A percentile compares a stretch with the other conserved stretches of the same genome.
Conservation (phyloP, 2,888 invertebrate species). For the Coenonympha glycerion region DNA sequence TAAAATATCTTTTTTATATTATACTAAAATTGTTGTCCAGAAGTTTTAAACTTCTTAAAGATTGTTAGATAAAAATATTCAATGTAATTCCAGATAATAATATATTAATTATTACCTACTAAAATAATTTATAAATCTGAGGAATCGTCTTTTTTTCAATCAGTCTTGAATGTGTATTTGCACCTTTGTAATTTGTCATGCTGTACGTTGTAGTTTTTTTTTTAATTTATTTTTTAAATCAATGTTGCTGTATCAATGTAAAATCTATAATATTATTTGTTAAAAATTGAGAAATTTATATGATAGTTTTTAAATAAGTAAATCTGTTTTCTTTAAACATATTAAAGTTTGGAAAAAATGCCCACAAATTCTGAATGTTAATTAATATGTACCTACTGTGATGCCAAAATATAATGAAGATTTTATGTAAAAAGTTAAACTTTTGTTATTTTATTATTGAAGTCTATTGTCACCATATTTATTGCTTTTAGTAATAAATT, state of each 20-base stretch:
- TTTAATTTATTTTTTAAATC: not conserved
- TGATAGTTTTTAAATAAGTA: constrained; percentile 2
- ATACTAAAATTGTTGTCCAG: not conserved
- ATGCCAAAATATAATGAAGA: constrained; percentile 65
- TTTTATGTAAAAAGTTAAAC: constrained; percentile 52
- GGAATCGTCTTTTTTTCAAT: too few species aligned
- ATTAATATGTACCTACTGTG: too few species aligned
- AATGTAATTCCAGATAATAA: not conserved
- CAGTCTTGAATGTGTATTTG: not conserved
- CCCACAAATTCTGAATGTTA: constrained; percentile 41
- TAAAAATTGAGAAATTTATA: not conserved
- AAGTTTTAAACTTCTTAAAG: not conserved
- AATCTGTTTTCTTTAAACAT: not conserved
- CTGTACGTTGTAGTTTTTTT: not conserved
- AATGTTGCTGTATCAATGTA: too few species aligned
- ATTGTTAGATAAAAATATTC: not conserved
- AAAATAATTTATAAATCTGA: too few species aligned
- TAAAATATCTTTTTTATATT: not conserved
- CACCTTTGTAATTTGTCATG: not conserved
- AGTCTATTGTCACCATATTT: constrained; percentile 71
- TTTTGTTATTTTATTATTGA: constrained; percentile 71
- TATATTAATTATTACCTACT: too few species aligned
- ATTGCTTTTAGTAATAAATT: constrained; percentile 72
- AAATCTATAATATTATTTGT: not conserved
- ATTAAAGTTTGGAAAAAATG: not conserved